These are phyloP conservation scores for Camelus dromedarius DNA, from an alignment of 2,113 vertebrate species.

Conservation along the genomic window DNA sequence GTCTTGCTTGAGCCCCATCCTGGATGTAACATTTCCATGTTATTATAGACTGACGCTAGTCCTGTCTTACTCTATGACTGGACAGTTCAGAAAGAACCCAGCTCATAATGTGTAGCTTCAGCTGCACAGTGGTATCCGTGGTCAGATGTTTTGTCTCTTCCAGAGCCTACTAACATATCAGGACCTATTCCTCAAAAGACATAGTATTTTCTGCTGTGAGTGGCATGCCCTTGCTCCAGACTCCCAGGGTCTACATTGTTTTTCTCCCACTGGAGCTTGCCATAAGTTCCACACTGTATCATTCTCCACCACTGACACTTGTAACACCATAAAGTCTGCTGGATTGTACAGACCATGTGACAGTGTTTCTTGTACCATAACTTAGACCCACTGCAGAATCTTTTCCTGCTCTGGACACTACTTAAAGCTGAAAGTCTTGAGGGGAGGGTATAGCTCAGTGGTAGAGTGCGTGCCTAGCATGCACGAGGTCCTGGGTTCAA, in stretches of 20 bases:
- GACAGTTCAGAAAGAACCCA: not conserved
- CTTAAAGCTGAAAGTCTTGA: not conserved
- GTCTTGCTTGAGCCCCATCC: not conserved
- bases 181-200: conserved; percentile 6
- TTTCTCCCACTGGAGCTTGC: not conserved
- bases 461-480: no score
- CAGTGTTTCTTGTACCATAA: not conserved
- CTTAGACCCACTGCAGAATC: not conserved
- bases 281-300: not conserved
- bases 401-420: not conserved
- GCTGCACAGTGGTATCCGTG: not conserved
- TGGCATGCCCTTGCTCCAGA: not conserved
- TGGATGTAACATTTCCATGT: not conserved
- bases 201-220: not conserved
- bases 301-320: not conserved
- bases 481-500: no score
- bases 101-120: not conserved
- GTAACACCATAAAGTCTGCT: not conserved
- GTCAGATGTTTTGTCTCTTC: not conserved
- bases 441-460: no score
- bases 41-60: not conserved
- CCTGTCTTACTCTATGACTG: not conserved
- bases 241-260: not conserved
- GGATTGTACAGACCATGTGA: not conserved
- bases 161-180: not conserved